Base-by-base conservation (phyloP, 2,888 invertebrate genomes). In the Chromoteleia sp. region DNA sequence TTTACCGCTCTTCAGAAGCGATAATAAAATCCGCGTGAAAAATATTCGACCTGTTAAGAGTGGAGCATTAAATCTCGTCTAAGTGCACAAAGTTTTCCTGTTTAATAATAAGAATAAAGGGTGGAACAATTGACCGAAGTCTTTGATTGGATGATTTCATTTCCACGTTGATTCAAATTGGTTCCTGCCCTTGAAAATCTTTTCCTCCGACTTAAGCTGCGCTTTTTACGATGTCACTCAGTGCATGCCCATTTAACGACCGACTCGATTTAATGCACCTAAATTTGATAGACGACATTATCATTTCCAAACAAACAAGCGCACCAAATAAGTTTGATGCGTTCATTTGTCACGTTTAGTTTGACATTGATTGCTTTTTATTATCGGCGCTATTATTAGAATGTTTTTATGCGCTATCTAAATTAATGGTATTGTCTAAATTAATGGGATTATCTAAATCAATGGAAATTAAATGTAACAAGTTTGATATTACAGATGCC, bases 131-230 rank as follows among this genome's bases (percentile, higher is more conserved):
- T 85, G 85, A 79, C 74, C 68, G 48, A 77, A 77, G 76, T 79
- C 78, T 85, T 82, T 86, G 83, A 87, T 87, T 87, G 85, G 83
- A 86, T 86, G 84, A 85, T 88, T 86, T 84, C 73, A 83, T 59
- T 84, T 79, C 82, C 81, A 58, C 84, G 70, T 76, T 81, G 77
- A 74, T 45, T 79, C 74, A 83, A 84, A 86, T 87, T 84, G 75
- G 56, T 83, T 80, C 67, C 83, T 84, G 87, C 67, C 86, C 87
- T 86, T 87, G 87, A 84, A 84, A 83, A 85, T 83, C 78, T 79
- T 83, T 84, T 84, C 84, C 84, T 84, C 73, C 33, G 61, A 74
- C 77, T 78, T 70, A 54, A 56, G 52, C 45, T 58, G 68, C 36
- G 48, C 50, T 52, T 43, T 74, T 68, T 50, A 79, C 15, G 15